A percentile compares a stretch with the other conserved stretches of the same genome.
Conservation (phyloP, 2,113 vertebrate species). For the Notiomystis cincta region DNA sequence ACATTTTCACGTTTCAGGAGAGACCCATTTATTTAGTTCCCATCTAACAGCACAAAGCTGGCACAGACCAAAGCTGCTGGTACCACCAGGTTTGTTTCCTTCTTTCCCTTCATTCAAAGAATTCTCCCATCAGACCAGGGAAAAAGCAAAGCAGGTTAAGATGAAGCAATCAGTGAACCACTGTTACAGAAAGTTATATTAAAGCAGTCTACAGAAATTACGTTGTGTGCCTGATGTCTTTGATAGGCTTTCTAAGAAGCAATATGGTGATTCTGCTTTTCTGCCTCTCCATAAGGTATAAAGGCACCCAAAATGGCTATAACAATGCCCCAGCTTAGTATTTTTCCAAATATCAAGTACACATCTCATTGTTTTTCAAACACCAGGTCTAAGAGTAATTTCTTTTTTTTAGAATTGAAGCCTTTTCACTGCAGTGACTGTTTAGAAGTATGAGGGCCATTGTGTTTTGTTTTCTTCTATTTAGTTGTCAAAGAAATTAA, state of each 20-base stretch:
- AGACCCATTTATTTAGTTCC: not conserved
- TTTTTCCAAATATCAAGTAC: not conserved
- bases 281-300: not conserved
- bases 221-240: not conserved
- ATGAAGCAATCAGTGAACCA: not conserved
- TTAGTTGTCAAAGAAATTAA: not conserved
- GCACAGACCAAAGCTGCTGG: not conserved
- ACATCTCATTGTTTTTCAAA: not conserved
- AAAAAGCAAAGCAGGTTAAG: not conserved
- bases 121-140: not conserved
- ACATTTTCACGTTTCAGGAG: not conserved
- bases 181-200: not conserved
- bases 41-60: not conserved
- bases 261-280: not conserved
- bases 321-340: not conserved
- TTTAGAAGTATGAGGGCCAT: not conserved
- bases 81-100: not conserved
- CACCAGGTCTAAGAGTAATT: not conserved
- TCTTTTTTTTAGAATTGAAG: not conserved
- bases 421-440: not conserved
- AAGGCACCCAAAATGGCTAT: not conserved
- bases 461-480: not conserved
- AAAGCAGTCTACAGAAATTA: not conserved
- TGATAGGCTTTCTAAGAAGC: not conserved
- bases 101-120: not conserved